Evolutionary conservation across 2,888 invertebrate species (phyloP).

Genomic region (Brenthis hecate): DNA sequence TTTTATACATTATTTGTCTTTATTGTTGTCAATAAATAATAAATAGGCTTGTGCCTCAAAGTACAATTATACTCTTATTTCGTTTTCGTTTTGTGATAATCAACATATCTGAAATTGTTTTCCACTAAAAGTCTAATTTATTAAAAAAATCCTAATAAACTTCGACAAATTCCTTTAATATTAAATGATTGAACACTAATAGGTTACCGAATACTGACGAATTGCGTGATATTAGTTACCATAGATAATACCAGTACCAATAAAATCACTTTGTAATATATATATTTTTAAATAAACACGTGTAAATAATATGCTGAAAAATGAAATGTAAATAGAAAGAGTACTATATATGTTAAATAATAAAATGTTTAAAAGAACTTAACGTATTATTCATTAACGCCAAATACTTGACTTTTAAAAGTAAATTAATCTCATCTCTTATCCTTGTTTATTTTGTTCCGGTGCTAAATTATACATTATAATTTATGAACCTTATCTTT

Average conservation of each 20-base stretch:
- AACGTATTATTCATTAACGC: not conserved
- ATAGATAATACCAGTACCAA: conserved; percentile 51
- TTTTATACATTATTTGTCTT: too few species aligned
- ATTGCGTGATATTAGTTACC: conserved; percentile 80
- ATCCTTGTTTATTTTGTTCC: too few species aligned
- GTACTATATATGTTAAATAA: conserved; percentile 58
- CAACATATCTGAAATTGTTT: conserved; percentile 52
- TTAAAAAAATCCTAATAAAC: conserved; percentile 28
- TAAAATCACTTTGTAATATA: conserved; percentile 40
- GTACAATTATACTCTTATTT: conserved; percentile 8
- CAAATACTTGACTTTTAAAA: not conserved
- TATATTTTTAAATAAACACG: conserved; percentile 47
- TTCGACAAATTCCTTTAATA: conserved; percentile 7
- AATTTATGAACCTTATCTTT: too few species aligned
- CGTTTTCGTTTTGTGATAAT: conserved; percentile 68
- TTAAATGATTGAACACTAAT: conserved; percentile 16
- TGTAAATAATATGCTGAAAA: conserved; percentile 68
- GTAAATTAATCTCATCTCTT: too few species aligned
- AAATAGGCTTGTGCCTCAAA: too few species aligned
- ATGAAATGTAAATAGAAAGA: conserved; percentile 71
- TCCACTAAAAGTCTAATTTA: conserved; percentile 59
- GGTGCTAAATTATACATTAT: too few species aligned
- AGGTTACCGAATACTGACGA: conserved; percentile 38
- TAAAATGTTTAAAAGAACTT: conserved; percentile 48
- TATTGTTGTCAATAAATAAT: too few species aligned